Base-by-base conservation (phyloP, 2,113 vertebrate species). In the Gracilinanus agilis region DNA sequence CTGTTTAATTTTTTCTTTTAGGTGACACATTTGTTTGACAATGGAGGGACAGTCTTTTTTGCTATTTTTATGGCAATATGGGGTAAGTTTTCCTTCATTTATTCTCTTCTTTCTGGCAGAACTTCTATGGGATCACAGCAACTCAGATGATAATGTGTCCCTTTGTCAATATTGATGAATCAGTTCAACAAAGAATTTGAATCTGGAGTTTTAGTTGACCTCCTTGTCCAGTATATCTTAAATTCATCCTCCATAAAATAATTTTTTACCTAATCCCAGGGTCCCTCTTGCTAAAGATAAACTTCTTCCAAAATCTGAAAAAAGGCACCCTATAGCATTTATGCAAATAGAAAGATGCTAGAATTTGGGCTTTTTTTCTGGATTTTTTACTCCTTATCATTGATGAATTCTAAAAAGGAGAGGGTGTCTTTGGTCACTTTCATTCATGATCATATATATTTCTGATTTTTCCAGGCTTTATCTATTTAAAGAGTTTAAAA, bases 31-130 rank as follows among this genome's bases (percentile, higher is more conserved):
- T 98, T 99, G 95, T 99, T 99, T 98, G 99, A 99, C 95, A 99
- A 99, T 0, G 99, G 99, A 97, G 99, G 99, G 29, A 99, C 99
- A 75, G 99, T 99, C 92, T 99, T 99, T 98, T 99, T 99, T 95
- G 99, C 99, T 95, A 99, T 99, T 97, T 99, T 99, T 97, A 99
- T 99, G 99, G 99, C 99, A 90, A 99, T 99, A 94, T 99, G 99
- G 99, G 99, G 99, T 99, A 98, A 99, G 99, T 98, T 0, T 61
- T 44, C 89, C 97, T 93, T 96, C 34, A 44, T 89, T 96, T 89
- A 2, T 29, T 90, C 54, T 53, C 89, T 56, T 12, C 61, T 95
- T 96, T 91, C 61, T 53, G 24, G 94, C 29, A 16, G 56, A 25
- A 2, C 54, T 55, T 24, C 11, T 53, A 0, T 95, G 89, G 93